These are phyloP conservation scores for Hirtodrosophila alboralis DNA, from an alignment of 2,888 invertebrate genomes.

Conservation along the genomic window DNA sequence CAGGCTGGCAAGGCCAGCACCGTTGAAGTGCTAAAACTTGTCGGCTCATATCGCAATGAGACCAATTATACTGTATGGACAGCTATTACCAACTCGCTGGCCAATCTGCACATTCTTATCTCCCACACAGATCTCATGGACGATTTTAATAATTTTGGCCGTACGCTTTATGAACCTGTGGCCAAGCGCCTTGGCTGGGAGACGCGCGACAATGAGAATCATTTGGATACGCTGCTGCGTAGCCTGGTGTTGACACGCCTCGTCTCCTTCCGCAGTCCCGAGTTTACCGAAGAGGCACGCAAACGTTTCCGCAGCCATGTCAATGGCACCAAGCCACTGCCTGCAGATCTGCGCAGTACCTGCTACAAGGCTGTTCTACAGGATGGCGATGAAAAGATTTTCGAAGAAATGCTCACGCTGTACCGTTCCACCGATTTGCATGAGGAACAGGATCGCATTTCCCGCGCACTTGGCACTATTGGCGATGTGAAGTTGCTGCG, in stretches of 20 bases:
- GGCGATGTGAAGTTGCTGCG: conserved; percentile 89
- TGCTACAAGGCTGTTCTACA: conserved; percentile 94
- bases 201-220: conserved; percentile 91
- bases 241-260: conserved; percentile 93
- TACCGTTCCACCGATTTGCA: conserved; percentile 94
- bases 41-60: conserved; percentile 93
- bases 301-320: conserved; percentile 87
- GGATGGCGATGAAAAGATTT: conserved; percentile 89
- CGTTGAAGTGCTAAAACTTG: conserved; percentile 90
- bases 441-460: conserved; percentile 96
- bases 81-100: conserved; percentile 90
- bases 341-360: conserved; percentile 94
- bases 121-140: conserved; percentile 91
- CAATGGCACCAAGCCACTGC: conserved; percentile 86
- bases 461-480: conserved; percentile 92
- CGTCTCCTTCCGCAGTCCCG: conserved; percentile 92
- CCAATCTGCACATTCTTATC: conserved; percentile 90
- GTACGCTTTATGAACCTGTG: conserved; percentile 89
- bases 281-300: conserved; percentile 91
- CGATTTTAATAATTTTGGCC: conserved; percentile 90
- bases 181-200: conserved; percentile 93
- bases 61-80: conserved; percentile 97
- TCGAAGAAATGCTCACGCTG: conserved; percentile 90
- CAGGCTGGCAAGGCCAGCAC: conserved; percentile 92
- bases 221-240: conserved; percentile 93